These are phyloP conservation scores for Zosterops lateralis DNA, from an alignment of 2,113 vertebrate species.

Conservation along the genomic window DNA sequence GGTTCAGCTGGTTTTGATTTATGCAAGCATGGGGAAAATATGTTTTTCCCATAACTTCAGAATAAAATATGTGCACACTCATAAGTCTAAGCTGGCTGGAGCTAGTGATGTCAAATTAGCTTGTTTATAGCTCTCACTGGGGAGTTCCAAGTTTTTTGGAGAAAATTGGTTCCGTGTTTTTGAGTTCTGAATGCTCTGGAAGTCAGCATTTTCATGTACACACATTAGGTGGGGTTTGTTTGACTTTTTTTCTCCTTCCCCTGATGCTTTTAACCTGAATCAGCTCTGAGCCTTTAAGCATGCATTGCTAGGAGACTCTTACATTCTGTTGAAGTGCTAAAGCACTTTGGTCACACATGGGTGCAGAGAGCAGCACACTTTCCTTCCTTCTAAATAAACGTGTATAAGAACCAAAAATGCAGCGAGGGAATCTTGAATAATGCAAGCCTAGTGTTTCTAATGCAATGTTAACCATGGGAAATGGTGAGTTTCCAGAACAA, in stretches of 20 bases:
- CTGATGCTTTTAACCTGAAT: conserved; percentile 58
- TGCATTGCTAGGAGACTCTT: conserved; percentile 10
- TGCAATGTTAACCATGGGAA: not conserved
- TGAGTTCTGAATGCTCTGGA: conserved; percentile 24
- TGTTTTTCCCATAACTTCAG: conserved; percentile 59
- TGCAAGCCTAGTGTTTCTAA: conserved; percentile 17
- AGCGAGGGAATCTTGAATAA: not conserved
- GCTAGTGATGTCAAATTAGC: conserved; percentile 61
- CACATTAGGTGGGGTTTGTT: not conserved
- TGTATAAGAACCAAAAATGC: not conserved
- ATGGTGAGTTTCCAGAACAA: not conserved
- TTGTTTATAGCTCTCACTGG: conserved; percentile 65
- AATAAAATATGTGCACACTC: conserved; percentile 63
- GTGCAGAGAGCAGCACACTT: not conserved
- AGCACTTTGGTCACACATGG: conserved; percentile 42
- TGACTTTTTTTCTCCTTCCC: not conserved
- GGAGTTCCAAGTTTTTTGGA: conserved; percentile 56
- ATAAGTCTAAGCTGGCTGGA: conserved; percentile 61
- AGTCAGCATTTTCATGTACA: conserved; percentile 35
- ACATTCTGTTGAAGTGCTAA: conserved; percentile 3
- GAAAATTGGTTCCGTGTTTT: conserved; percentile 52
- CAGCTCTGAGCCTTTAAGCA: conserved; percentile 34
- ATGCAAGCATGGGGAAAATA: conserved; percentile 65
- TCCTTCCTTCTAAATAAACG: not conserved
- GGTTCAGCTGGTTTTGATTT: conserved; percentile 62